phyloP scores from a whole-genome alignment of 2,888 invertebrate genomes.

The Trachelus iudaicus region DNA sequence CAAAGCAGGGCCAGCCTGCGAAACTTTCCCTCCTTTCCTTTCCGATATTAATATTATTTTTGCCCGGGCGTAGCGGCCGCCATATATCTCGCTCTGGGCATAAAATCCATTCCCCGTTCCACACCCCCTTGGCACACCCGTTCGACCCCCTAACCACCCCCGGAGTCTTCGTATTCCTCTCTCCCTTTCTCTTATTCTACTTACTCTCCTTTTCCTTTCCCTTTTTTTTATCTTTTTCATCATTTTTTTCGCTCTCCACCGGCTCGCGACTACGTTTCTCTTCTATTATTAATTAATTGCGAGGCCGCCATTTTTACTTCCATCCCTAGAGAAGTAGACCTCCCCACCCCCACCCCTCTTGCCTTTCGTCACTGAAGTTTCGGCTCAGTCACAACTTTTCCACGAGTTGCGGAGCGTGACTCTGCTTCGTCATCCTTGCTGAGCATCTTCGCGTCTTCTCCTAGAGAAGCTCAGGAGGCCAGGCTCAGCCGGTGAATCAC shows the following conservation, averaged over 20 bases:
- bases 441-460: not conserved
- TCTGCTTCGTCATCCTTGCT: too few relatives aligned
- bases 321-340: not conserved
- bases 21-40: conserved; percentile 65
- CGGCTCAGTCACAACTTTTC: conserved; percentile 13
- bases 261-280: conserved; percentile 43
- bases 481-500: too few relatives aligned
- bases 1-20: conserved; percentile 63
- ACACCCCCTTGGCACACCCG: conserved; percentile 36
- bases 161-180: conserved; percentile 10
- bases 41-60: conserved; percentile 66
- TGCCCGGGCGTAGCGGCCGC: conserved; percentile 65
- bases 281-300: conserved; percentile 63
- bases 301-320: conserved; percentile 56
- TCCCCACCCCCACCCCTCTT: not conserved
- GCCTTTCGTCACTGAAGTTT: conserved; percentile 16
- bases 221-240: conserved; percentile 5
- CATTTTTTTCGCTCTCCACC: conserved; percentile 28
- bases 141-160: conserved; percentile 19
- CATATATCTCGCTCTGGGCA: conserved; percentile 65
- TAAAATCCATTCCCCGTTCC: conserved; percentile 64
- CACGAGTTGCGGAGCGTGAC: too few relatives aligned
- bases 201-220: conserved; percentile 6
- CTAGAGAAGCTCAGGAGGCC: not conserved
- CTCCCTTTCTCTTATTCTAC: conserved; percentile 20